A percentile compares a stretch with the other conserved stretches of the same genome.
Evolutionary conservation across 2,113 vertebrate genomes (phyloP).

Genomic region (Zosterops borbonicus): DNA sequence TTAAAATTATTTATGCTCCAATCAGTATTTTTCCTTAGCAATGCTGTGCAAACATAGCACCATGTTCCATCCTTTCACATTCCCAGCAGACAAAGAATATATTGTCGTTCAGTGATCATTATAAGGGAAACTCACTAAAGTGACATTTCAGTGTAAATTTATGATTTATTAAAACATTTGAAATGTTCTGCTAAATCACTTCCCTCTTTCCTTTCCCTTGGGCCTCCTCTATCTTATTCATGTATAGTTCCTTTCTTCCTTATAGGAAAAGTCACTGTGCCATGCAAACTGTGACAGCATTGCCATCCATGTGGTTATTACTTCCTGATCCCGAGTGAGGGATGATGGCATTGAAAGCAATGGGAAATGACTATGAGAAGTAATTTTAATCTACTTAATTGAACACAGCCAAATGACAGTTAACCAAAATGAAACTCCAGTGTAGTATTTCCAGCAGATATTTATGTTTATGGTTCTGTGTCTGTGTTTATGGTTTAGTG

Average conservation of each 20-base stretch:
- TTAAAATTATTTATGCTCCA: neutral
- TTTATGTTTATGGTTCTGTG: neutral
- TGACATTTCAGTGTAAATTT: constrained; percentile 43
- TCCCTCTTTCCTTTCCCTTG: constrained; percentile 1
- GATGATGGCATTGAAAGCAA: neutral
- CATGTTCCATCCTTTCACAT: neutral
- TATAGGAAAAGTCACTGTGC: neutral
- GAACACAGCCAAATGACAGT: neutral
- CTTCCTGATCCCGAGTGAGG: neutral
- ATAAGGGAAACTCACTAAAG: neutral
- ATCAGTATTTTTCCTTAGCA: neutral
- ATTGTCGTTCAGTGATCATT: neutral
- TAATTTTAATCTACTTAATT: neutral
- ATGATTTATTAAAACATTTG: constrained; percentile 32
- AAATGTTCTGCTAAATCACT: constrained; percentile 7
- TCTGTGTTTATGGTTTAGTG: neutral
- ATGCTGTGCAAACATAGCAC: neutral
- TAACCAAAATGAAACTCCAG: neutral
- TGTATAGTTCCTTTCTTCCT: neutral
- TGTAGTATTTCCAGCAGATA: neutral
- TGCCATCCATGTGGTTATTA: neutral
- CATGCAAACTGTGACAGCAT: neutral
- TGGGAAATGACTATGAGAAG: neutral
- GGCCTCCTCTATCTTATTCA: neutral
- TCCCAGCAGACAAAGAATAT: neutral